These are phyloP conservation scores for Dynastes grantii DNA, from an alignment of 2,888 invertebrate genomes.

Conservation along the genomic window DNA sequence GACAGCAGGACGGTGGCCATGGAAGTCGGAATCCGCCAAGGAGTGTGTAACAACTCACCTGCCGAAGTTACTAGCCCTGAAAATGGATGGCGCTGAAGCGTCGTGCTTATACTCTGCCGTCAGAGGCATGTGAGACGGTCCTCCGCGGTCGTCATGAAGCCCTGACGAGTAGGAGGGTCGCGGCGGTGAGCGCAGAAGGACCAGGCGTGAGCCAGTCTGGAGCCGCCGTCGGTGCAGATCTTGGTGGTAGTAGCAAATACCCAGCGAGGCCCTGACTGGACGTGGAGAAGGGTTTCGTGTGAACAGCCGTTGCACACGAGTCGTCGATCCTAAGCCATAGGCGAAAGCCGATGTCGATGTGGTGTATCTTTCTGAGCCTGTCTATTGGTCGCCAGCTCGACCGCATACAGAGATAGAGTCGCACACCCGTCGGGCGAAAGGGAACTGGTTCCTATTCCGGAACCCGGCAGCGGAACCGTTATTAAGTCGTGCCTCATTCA, in stretches of 20 bases:
- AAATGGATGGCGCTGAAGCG: conserved; percentile 78
- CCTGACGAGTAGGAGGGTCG: conserved; percentile 77
- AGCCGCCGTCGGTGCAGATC: conserved; percentile 75
- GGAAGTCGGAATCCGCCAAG: conserved; percentile 77
- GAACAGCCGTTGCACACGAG: conserved; percentile 76
- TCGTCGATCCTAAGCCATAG: conserved; percentile 75
- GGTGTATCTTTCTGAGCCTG: conserved; percentile 23
- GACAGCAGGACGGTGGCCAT: conserved; percentile 83
- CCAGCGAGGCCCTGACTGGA: conserved; percentile 76
- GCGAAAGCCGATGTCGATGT: conserved; percentile 61
- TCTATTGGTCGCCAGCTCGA: too few relatives aligned
- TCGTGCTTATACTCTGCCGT: conserved; percentile 72
- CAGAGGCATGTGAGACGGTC: conserved; percentile 61
- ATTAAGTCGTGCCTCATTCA: conserved; percentile 69
- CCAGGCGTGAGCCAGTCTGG: conserved; percentile 73
- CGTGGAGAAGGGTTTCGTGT: conserved; percentile 78
- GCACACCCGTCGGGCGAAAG: conserved; percentile 72
- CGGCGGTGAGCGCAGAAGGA: conserved; percentile 76
- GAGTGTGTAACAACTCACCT: conserved; percentile 74
- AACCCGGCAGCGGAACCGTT: conserved; percentile 71
- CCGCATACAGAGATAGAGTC: conserved; percentile 55
- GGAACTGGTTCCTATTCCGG: conserved; percentile 76
- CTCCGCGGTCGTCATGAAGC: conserved; percentile 70
- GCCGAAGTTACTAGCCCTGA: conserved; percentile 77
- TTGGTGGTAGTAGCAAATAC: conserved; percentile 81